These are phyloP conservation scores for Lates japonicus DNA, from an alignment of 2,797 vertebrate genomes.

Conservation along the genomic window DNA sequence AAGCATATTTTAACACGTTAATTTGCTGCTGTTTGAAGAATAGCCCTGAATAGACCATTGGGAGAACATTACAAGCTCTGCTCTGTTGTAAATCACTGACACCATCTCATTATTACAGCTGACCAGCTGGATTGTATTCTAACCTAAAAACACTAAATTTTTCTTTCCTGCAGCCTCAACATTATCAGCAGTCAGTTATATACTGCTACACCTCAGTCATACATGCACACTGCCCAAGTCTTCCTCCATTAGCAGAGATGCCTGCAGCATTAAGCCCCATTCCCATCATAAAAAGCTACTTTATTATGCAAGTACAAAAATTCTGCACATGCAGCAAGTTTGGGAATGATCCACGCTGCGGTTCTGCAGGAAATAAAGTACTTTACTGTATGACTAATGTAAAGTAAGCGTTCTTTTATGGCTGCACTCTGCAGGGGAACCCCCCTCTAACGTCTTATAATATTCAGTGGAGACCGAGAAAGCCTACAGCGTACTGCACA, in stretches of 20 bases:
- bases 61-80: no score
- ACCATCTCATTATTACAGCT: slow-evolving; percentile 1
- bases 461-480: no score
- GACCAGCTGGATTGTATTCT: neutral
- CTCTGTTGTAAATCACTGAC: neutral
- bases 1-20: neutral
- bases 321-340: slow-evolving; percentile 32
- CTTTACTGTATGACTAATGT: neutral
- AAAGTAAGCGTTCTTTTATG: neutral
- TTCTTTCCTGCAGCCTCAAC: neutral
- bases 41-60: no score
- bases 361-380: slow-evolving; percentile 27
- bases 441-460: no score
- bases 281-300: slow-evolving; percentile 11
- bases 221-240: slow-evolving; percentile 1
- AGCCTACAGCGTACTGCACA: neutral
- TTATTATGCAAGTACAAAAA: slow-evolving; percentile 52
- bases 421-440: neutral
- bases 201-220: neutral
- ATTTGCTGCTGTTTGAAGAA: neutral
- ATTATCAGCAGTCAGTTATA: neutral
- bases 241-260: slow-evolving; percentile 10
- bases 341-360: slow-evolving; percentile 10
- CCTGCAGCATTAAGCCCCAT: slow-evolving; percentile 40
- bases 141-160: neutral